Evolutionary conservation across 2,113 vertebrate species (phyloP), one percentile per base, ranked within the genome.

Genomic region (Gallinago media): DNA sequence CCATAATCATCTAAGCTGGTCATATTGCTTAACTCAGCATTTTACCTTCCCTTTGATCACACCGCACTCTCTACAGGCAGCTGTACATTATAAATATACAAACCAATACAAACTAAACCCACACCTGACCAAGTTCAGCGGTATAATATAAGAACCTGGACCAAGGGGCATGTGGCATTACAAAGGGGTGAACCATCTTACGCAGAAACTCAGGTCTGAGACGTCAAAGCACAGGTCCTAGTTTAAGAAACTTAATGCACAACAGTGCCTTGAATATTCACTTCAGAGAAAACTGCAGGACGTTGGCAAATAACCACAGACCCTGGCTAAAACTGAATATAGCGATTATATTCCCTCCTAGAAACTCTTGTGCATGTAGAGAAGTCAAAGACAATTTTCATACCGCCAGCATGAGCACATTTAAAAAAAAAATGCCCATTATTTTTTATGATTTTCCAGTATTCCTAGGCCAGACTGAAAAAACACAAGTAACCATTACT

Each of bases 121-220:
- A 49, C 8, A 8, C 12, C 32, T 1, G 0, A 34, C 2, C 55
- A 88, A 29, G 8, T 8, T 44, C 58, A 80, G 66, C 31, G 10
- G 12, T 8, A 23, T 3, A 21, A 40, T 18, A 29, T 6, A 8
- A 31, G 5, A 44, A 6, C 11, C 18, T 21, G 32, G n/a, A 29
- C 16, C 32, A 29, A 56, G 18, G 1, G 9, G 15, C n/a, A 34
- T 0, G 0, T 2, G 50, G 31, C 27, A 62, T 21, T 9, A 4
- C 14, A 19, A 68, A 2, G 0, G 8, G 15, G 31, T 21, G 34
- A 12, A n/a, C 4, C 27, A 49, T 21, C 40, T 56, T 14, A 49
- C n/a, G 49, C 10, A 55, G 31, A 32, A 50, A 76, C 2, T 32
- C 36, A 8, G 18, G 32, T 42, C n/a, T 63, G 18, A 79, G 22